phyloP scores from a whole-genome alignment of 2,113 vertebrate species.

The Oxyura jamaicensis region DNA sequence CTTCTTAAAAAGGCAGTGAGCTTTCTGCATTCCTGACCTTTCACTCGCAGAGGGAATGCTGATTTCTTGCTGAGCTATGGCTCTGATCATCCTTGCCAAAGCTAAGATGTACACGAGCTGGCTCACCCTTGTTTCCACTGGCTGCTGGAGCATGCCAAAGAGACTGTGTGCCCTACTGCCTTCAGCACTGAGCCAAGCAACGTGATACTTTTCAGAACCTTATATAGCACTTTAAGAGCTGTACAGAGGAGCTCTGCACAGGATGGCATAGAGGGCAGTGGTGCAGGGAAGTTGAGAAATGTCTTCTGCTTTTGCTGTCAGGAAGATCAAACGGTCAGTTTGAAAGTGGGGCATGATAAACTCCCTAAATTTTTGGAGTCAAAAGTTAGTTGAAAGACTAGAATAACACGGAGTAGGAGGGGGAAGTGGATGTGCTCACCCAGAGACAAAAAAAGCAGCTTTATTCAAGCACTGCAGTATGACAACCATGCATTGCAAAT shows the following conservation, averaged over 20 bases:
- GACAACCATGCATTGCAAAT: slow-evolving; percentile 5
- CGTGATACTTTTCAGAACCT: slow-evolving; percentile 36
- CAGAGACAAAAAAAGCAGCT: slow-evolving; percentile 9
- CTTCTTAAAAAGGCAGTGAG: slow-evolving; percentile 45
- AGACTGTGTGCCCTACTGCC: slow-evolving; percentile 43
- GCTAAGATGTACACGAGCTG: slow-evolving; percentile 40
- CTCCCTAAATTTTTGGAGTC: neutral
- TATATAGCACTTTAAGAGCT: slow-evolving; percentile 36
- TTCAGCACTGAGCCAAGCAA: slow-evolving; percentile 33
- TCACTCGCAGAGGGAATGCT: slow-evolving; percentile 53
- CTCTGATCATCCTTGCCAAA: slow-evolving; percentile 59
- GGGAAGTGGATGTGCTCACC: slow-evolving; percentile 20
- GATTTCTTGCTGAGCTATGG: slow-evolving; percentile 56
- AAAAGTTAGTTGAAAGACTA: slow-evolving; percentile 37
- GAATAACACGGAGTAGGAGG: slow-evolving; percentile 43
- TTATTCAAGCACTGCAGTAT: slow-evolving; percentile 39
- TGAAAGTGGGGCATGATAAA: neutral
- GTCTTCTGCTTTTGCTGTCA: slow-evolving; percentile 6
- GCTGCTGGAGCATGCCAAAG: slow-evolving; percentile 28
- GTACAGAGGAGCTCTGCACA: neutral
- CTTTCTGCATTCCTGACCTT: slow-evolving; percentile 64
- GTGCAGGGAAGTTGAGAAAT: slow-evolving; percentile 12
- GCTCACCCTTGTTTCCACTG: slow-evolving; percentile 54
- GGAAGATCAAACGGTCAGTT: slow-evolving; percentile 30
- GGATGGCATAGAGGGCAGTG: neutral